Base-by-base conservation (phyloP, 92 coral and sea anemone genomes). In the Zoanthus sansibaricus region DNA sequence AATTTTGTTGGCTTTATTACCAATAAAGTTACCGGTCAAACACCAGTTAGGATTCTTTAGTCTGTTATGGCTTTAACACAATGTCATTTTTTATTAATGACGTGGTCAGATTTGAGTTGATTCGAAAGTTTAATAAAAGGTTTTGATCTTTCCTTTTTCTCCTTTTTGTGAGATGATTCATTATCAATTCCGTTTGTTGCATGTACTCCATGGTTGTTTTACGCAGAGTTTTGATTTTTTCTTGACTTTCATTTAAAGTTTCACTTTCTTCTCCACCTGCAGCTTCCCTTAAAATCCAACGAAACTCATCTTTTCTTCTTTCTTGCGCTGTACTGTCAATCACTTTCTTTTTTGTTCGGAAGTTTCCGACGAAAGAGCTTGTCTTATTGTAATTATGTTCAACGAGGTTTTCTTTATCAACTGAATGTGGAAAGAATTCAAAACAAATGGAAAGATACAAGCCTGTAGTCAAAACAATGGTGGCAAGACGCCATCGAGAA, bases 111-210 rank as follows among this genome's bases (percentile, higher is more conserved):
- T 80, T 80, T n/a, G 62, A 15, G 46, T 66, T 66, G 5, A 51
- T 20, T 8, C 11, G 54, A 78, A 78, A 61, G 11, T 45, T 21
- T 1, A 66, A 21, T 1, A 66, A 21, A 46, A 18, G 59, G 21
- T n/a, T 47, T 44, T 37, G 55, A 17, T 21, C 66, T 4, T 15
- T 59, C 8, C 46, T 21, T 12, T 49, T 10, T 30, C 33, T 80
- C 21, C 11, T 67, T 45, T 66, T 80, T 0, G 37, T 62, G 11
- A 45, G 75, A 10, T 45, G 20, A 8, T 66, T 16, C 12, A 66
- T 5, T 18, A 80, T 66, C 25, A 80, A 62, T 31, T 80, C 85
- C 0, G 85, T 64, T 80, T 80, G 85, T 46, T 80, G 85, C 85
- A 80, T 80, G 20, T 66, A 80, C 47, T 80, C 85, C 44, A 18